Conservation (phyloP, 2,888 invertebrate species). For the Macaria liturata region DNA sequence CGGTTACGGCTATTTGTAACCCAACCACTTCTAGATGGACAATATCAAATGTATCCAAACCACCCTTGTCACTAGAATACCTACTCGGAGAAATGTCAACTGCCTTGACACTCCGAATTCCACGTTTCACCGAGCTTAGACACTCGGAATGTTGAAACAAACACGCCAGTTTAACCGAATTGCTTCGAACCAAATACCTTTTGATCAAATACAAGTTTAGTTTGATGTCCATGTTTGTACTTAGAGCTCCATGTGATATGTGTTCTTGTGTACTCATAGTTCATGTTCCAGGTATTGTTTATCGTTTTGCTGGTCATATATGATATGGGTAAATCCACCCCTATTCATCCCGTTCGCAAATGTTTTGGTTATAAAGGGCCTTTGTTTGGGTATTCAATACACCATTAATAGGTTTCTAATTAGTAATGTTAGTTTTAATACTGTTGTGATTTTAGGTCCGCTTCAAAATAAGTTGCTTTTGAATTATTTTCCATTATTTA, state of each 20-base stretch:
- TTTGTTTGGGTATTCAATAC: conserved; percentile 4
- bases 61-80: conserved; percentile 41
- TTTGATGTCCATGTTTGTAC: conserved; percentile 1
- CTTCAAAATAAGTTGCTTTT: conserved; percentile 42
- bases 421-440: conserved; percentile 3
- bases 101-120: conserved; percentile 49
- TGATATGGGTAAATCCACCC: conserved; percentile 2
- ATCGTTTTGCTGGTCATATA: too few relatives aligned
- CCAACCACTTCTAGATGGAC: conserved; percentile 26
- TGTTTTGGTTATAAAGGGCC: conserved; percentile 1
- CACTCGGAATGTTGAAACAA: conserved; percentile 49
- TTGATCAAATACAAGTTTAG: conserved; percentile 39
- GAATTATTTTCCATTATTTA: conserved; percentile 60
- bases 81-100: conserved; percentile 44
- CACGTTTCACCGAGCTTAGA: conserved; percentile 46
- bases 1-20: conserved; percentile 20
- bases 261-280: not conserved
- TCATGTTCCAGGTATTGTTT: not conserved
- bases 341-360: conserved; percentile 6
- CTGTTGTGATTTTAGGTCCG: conserved; percentile 21
- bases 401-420: conserved; percentile 13
- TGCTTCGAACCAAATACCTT: conserved; percentile 46
- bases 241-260: too few relatives aligned
- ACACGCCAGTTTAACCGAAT: conserved; percentile 46
- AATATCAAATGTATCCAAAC: conserved; percentile 34